Base-by-base conservation (phyloP, 2,113 vertebrate species). In the Nibea coibor region DNA sequence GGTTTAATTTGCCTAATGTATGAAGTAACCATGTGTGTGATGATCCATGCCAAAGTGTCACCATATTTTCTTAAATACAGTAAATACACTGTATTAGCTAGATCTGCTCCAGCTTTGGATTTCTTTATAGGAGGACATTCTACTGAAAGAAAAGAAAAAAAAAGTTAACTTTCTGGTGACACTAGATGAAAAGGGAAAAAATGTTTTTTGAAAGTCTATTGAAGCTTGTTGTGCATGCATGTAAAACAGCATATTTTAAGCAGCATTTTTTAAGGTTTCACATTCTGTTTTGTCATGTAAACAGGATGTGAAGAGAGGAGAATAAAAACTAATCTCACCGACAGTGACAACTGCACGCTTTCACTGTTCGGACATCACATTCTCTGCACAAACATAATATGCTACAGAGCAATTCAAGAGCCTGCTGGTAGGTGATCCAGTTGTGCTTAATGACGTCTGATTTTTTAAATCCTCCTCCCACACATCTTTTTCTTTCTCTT, bases 361-460 rank as follows among this genome's bases (percentile, higher is more conserved):
- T 16, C 42, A 42, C 17, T 42, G 78, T 58, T 74, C 65, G 66
- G 59, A 75, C 66, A 26, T 59, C 20, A 48, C 19, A 20, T 59
- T 66, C 58, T 59, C 12, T n/a, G 35, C 2, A 5, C 65, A 47
- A 56, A 63, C 39, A 80, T 12, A 28, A 80, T 12, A 28, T 2
- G 2, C n/a, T 1, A 5, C n/a, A 42, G 22, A 66, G 43, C 75
- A 9, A n/a, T 35, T 50, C 9, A 4, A 39, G 43, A 39, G 61
- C 71, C 42, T 26, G 26, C 42, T 31, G 35, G 22, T 65, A 65
- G 24, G 53, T 12, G 19, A 80, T 64, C 71, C 71, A 75, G 71
- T 66, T 39, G 65, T 53, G 72, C n/a, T 72, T 61, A 72, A 72
- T 42, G 12, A 51, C 53, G 69, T 67, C 80, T 66, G 47, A 35